Evolutionary conservation across 2,113 vertebrate genomes (phyloP), one percentile per base, ranked within the genome.

Genomic region (Onychostoma macrolepis): DNA sequence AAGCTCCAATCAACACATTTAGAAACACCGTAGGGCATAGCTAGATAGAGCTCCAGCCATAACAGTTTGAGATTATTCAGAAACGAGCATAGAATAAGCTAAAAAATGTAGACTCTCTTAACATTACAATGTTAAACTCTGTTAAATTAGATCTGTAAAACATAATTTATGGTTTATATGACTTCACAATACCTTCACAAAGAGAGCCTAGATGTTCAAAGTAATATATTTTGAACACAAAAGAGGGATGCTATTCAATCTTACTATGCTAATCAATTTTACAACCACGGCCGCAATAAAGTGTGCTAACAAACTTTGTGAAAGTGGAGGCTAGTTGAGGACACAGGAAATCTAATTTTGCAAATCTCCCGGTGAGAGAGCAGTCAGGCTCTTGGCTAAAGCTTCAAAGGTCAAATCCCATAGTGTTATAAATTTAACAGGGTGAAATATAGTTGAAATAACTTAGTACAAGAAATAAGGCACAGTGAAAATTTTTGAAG

Each of bases 341-440:
- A 53, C 81, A 86, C 63, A 15, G 50, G 41, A 24, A 83, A 67
- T 67, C 67, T 76, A 58, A 85, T 85, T 84, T 82, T 12, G 72
- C 21, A 53, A 53, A 24, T 63, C 85, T 74, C 50, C 48, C 15
- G 12, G 50, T 33, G 81, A 86, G 82, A 84, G 58, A 65, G 61
- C 56, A 84, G 72, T 74, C 65, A 33, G 45, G 58, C 48, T 72
- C 75, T 86, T 86, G 28, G 86, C 69, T 50, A 82, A 33, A 6
- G 24, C 8, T 67, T 58, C n/a, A 45, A 81, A 90, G 84, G 74
- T 86, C 86, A 90, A 74, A 80, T 86, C 81, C 77, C 81, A 53
- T 4, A 38, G 80, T 79, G 87, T 78, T 86, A 43, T 77, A 81
- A 77, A 84, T 86, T 72, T 72, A 33, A 76, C 28, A 82, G 77